Evolutionary conservation across 2,797 vertebrate genomes (phyloP).

Genomic region (Salmo trutta): DNA sequence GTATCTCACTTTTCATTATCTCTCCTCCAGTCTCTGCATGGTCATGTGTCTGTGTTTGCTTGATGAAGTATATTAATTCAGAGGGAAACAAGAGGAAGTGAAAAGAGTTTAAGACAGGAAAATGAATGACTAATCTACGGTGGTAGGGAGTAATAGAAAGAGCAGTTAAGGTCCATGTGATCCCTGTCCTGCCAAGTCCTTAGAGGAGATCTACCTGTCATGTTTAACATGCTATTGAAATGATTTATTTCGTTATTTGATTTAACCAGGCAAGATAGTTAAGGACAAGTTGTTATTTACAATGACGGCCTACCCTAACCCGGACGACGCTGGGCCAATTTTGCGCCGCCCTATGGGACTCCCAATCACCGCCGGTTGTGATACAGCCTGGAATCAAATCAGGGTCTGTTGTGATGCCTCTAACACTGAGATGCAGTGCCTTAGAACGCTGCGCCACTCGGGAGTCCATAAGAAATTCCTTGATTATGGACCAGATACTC

Average conservation of each 20-base stretch:
- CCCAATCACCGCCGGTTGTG: too few relatives aligned
- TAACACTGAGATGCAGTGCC: too few relatives aligned
- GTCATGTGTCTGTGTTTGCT: slow-evolving; percentile 24
- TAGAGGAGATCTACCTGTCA: slow-evolving; percentile 58
- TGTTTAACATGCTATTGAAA: slow-evolving; percentile 62
- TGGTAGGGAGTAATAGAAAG: slow-evolving; percentile 23
- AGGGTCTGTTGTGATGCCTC: too few relatives aligned
- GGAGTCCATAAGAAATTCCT: slow-evolving; percentile 42
- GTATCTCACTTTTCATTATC: slow-evolving; percentile 1
- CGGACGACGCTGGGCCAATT: too few relatives aligned
- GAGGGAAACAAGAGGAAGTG: background rate
- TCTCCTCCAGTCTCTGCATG: slow-evolving; percentile 9
- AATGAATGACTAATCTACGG: slow-evolving; percentile 17
- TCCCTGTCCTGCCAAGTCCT: background rate
- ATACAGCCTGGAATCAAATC: too few relatives aligned
- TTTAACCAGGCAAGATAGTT: too few relatives aligned
- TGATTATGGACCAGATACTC: slow-evolving; percentile 65
- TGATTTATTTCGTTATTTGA: background rate
- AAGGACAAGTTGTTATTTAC: too few relatives aligned
- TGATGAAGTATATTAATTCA: slow-evolving; percentile 1
- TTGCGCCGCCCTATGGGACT: too few relatives aligned
- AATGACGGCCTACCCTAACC: too few relatives aligned
- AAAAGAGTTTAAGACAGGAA: background rate
- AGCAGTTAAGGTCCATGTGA: slow-evolving; percentile 20
- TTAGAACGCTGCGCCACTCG: too few relatives aligned